phyloP scores from a whole-genome alignment of 2,797 vertebrate genomes.

The Cercopithecus mitis region DNA sequence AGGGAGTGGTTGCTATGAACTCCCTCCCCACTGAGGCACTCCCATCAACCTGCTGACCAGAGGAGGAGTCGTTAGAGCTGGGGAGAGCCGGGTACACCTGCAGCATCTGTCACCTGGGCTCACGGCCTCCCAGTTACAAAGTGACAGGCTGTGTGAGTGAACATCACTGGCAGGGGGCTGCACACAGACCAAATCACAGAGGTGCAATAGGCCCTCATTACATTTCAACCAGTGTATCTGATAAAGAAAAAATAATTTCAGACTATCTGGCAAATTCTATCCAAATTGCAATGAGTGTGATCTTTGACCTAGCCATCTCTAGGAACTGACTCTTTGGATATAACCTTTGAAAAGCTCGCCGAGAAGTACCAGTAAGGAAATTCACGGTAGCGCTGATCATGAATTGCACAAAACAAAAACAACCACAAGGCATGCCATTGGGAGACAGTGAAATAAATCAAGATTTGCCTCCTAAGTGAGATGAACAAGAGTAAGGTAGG shows the following conservation, averaged over 20 bases:
- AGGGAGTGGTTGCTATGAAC: conserved; percentile 58
- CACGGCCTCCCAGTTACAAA: background rate
- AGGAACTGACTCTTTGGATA: background rate
- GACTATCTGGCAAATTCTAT: background rate
- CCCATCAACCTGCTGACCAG: conserved; percentile 80
- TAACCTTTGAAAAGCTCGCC: background rate
- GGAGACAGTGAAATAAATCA: background rate
- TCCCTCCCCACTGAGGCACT: conserved; percentile 75
- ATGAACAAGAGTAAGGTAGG: background rate
- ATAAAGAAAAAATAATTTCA: background rate
- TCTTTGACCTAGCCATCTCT: background rate
- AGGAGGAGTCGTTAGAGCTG: conserved; percentile 54
- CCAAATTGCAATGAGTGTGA: background rate
- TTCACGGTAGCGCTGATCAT: background rate
- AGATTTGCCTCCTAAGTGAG: background rate
- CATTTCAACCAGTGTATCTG: background rate
- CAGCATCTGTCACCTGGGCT: background rate
- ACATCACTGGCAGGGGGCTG: background rate
- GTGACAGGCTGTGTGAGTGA: background rate
- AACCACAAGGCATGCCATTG: background rate
- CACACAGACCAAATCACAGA: background rate
- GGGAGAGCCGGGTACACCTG: background rate
- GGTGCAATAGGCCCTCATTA: background rate
- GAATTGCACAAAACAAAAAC: background rate
- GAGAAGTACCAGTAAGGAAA: background rate